Evolutionary conservation across 2,888 invertebrate genomes (phyloP).

Genomic region (Patella ulyssiponensis): DNA sequence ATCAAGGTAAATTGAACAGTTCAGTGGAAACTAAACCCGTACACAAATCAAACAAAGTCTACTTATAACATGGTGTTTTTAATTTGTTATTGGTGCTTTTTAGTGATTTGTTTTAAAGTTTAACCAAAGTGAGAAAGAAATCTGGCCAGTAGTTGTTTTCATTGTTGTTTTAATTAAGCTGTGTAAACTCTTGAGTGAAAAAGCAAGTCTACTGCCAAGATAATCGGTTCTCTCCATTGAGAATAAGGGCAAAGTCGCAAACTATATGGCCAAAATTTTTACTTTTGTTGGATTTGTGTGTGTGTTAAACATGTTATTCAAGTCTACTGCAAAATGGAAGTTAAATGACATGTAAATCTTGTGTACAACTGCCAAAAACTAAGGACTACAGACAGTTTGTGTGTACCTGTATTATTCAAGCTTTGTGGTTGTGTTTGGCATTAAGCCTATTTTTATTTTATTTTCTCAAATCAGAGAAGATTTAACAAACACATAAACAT

Average conservation of each 20-base stretch:
- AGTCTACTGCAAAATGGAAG: not conserved
- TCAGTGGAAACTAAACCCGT: slow-evolving; percentile 49
- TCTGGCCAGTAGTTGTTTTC: too few relatives aligned
- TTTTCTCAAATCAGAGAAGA: not conserved
- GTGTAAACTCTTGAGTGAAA: too few relatives aligned
- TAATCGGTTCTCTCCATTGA: not conserved
- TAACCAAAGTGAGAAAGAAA: too few relatives aligned
- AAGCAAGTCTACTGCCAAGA: slow-evolving; percentile 4
- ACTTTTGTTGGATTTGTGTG: slow-evolving; percentile 11
- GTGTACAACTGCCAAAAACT: slow-evolving; percentile 6
- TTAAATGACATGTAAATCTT: not conserved
- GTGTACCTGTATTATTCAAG: not conserved
- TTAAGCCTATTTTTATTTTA: slow-evolving; percentile 5
- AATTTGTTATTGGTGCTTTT: not conserved
- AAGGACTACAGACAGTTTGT: not conserved
- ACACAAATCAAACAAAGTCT: slow-evolving; percentile 53
- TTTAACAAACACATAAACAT: not conserved
- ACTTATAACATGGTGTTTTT: slow-evolving; percentile 37
- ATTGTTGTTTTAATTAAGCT: too few relatives aligned
- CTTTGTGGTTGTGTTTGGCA: not conserved
- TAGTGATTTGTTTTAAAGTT: too few relatives aligned
- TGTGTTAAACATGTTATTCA: slow-evolving; percentile 7
- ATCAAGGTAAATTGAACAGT: slow-evolving; percentile 40
- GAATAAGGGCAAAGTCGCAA: too few relatives aligned
- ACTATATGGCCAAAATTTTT: not conserved